Base-by-base conservation (phyloP, 2,888 invertebrate species). In the Fissipunctia ypsillon region DNA sequence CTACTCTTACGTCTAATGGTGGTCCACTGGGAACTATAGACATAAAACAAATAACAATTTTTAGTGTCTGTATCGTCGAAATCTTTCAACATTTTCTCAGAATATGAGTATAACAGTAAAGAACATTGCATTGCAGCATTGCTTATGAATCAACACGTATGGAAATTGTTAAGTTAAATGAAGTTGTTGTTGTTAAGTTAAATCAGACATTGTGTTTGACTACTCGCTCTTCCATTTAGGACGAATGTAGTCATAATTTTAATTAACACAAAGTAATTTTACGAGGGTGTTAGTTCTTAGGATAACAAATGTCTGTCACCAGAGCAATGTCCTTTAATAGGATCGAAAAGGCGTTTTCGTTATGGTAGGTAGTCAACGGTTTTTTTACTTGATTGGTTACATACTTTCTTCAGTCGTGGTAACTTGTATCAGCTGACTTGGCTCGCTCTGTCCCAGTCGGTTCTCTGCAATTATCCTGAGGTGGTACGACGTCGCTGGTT, bases 381-480 rank as follows among this genome's bases (percentile, higher is more conserved):
- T 3, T 43, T 16, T 45, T n/a, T 16, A 38, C 1, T n/a, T 22
- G 5, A 31, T 28, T 38, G 3, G 22, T 38, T 43, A n/a, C 35
- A 28, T 93, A 97, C 97, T 97, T 97, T 98, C 98, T 96, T 98
- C 98, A 75, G 98, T 96, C n/a, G 98, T 98, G 70, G 98, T 98
- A n/a, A 98, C 97, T 96, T 98, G 98, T 63, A 98, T 97, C 41
- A 98, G 97, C 93, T 98, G 98, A 88, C 98, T 98, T 63, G 98
- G 98, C 89, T 98, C 98, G 87, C 99, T 98, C 84, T 98, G 97
- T 4, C 99, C 99, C 82, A 99, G 96, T 88, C 98, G 97, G 94
- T 99, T 99, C 93, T 98, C 98, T 14, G 99, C 99, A 86, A 99
- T 97, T 89, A 99, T 98, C 87, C 99, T 97, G 88, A 99, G 97